Evolutionary conservation across 2,888 invertebrate genomes (phyloP), one percentile per base, ranked within the genome.

Genomic region (Pegoplata infirma): DNA sequence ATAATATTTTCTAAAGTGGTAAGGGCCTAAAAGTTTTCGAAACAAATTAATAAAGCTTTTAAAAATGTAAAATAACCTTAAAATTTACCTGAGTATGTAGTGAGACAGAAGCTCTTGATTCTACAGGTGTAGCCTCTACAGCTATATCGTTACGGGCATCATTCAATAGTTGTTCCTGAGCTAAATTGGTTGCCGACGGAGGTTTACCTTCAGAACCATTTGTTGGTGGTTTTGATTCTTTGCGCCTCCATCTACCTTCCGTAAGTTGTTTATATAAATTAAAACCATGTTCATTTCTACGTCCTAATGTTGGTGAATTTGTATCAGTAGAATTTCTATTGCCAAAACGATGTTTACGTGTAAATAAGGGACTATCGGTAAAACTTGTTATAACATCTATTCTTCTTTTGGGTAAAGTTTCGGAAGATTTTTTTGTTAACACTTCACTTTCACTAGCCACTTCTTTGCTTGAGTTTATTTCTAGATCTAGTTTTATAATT

Each of bases 1-100:
- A 92, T 90, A 53, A 92, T 90, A 84, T 91, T 92, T 83, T 92
- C 92, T 83, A 92, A 87, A 44, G 92, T 92, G 17, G 91, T 91
- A 79, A 92, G 88, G 21, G 92, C 92, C 88, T 92, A 49, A 3
- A 82, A 74, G n/a, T n/a, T n/a, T n/a, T 40, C 28, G 40, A 58
- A n/a, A 63, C 5, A 44, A 46, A 12, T 12, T 14, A 44, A n/a
- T 36, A 55, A 49, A 40, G 10, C 7, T 17, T 59, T n/a, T 53
- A 25, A 17, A 17, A 16, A 47, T 36, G 17, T 10, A 44, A 8
- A 16, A 36, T 7, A 8, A 14, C 6, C 8, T 12, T 17, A 46
- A 17, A n/a, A 40, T 12, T 40, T 76, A 89, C 89, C 85, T 90
- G 90, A n/a, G 90, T 89, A 71, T 90, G 90, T 49, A 90, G 80